phyloP scores from a whole-genome alignment of 2,797 vertebrate genomes.

The Menidia menidia region DNA sequence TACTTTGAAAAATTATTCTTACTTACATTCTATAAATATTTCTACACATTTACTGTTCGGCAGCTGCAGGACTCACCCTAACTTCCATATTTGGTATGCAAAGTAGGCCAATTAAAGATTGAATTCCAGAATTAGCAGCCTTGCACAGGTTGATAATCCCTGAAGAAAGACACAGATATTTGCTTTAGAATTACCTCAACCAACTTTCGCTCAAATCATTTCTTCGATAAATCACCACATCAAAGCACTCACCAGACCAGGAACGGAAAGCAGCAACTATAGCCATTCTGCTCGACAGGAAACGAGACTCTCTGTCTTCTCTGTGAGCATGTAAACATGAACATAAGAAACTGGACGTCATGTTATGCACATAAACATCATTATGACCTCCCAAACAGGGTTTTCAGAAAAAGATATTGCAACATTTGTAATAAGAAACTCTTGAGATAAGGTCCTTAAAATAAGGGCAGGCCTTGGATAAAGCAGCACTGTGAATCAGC shows the following conservation, averaged over 20 bases:
- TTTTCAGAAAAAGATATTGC: neutral
- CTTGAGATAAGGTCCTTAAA: slow-evolving; percentile 16
- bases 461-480: slow-evolving; percentile 33
- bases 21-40: neutral
- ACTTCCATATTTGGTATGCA: slow-evolving; percentile 99
- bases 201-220: slow-evolving; percentile 2
- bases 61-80: slow-evolving; percentile 85
- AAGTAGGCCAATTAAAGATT: slow-evolving; percentile 96
- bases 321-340: slow-evolving; percentile 73
- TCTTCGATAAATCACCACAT: neutral
- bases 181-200: neutral
- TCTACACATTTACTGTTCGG: neutral
- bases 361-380: slow-evolving; percentile 18
- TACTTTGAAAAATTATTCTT: too few relatives aligned
- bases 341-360: slow-evolving; percentile 21
- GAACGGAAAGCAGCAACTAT: slow-evolving; percentile 98
- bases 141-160: slow-evolving; percentile 99
- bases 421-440: slow-evolving; percentile 6
- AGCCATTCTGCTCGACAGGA: slow-evolving; percentile 97
- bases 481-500: slow-evolving; percentile 6
- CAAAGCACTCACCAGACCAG: slow-evolving; percentile 91
- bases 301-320: slow-evolving; percentile 96
- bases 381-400: neutral
- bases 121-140: slow-evolving; percentile 96
- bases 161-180: slow-evolving; percentile 55